Conservation (phyloP, 2,797 vertebrate species). For the Sylvia borin region DNA sequence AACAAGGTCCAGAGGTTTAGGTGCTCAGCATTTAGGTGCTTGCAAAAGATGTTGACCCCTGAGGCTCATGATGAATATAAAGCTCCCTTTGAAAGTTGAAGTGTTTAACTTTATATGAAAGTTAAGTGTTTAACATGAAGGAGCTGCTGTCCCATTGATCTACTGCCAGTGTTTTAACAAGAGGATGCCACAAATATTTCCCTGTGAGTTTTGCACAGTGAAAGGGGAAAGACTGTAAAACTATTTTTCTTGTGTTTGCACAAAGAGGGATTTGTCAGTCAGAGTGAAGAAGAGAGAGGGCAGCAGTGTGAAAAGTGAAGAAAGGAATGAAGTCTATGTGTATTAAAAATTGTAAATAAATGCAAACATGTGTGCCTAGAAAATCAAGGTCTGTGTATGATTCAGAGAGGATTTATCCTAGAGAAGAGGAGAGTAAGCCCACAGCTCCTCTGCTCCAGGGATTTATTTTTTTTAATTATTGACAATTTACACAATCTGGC, state of each 20-base stretch:
- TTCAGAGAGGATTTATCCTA: neutral
- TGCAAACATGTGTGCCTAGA: neutral
- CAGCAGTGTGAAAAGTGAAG: neutral
- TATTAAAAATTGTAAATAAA: conserved; percentile 36
- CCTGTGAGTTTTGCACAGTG: neutral
- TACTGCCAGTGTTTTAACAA: conserved; percentile 52
- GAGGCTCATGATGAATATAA: conserved; percentile 52
- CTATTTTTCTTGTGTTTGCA: neutral
- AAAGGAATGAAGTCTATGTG: neutral
- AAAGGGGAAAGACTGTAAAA: neutral
- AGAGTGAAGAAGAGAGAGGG: neutral
- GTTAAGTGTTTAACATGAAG: conserved; percentile 28
- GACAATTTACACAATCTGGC: conserved; percentile 48
- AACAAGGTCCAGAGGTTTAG: conserved; percentile 43
- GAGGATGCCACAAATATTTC: conserved; percentile 30
- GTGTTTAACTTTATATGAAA: conserved; percentile 35
- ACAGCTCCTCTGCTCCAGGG: neutral
- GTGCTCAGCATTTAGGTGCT: conserved; percentile 20
- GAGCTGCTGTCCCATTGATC: conserved; percentile 32
- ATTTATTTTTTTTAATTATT: neutral
- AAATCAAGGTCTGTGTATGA: neutral
- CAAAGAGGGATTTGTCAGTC: neutral
- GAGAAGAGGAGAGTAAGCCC: neutral
- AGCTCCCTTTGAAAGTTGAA: conserved; percentile 61
- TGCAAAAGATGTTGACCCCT: conserved; percentile 63